Percentiles rank a stretch among this genome's conserved stretches.
Evolutionary conservation across 2,113 vertebrate species (phyloP).

Genomic region (Phalacrocorax brasilianus): DNA sequence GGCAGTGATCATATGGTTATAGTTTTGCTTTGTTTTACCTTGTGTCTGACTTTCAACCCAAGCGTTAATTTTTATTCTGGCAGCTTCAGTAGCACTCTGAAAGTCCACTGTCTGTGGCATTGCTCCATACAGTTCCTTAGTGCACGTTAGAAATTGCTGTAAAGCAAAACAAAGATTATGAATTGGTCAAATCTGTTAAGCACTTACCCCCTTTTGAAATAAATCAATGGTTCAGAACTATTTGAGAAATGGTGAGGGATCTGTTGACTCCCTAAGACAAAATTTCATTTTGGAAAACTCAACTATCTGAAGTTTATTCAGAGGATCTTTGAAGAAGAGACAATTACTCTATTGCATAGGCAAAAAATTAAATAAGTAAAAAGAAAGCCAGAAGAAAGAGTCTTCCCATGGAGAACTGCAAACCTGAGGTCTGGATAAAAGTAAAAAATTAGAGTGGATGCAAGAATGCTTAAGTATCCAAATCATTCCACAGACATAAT

Average conservation of each 20-base stretch:
- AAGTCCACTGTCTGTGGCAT: conserved; percentile 71
- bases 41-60: conserved; percentile 76
- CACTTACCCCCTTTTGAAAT: not conserved
- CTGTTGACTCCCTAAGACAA: not conserved
- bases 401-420: not conserved
- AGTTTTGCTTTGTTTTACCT: conserved; percentile 59
- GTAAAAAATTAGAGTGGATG: not conserved
- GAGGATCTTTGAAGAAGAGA: not conserved
- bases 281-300: not conserved
- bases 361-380: not conserved
- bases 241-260: not conserved
- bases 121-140: conserved; percentile 68
- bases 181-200: not conserved
- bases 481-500: not conserved
- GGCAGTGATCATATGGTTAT: not conserved
- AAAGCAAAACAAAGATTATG: not conserved
- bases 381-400: not conserved
- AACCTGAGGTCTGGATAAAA: not conserved
- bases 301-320: not conserved
- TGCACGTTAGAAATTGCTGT: conserved; percentile 64
- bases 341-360: not conserved
- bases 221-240: not conserved
- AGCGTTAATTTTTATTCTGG: conserved; percentile 74
- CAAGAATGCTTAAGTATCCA: not conserved
- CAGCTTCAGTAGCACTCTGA: conserved; percentile 48